Percentiles rank a stretch among this genome's conserved stretches.
Evolutionary conservation across 2,113 vertebrate genomes (phyloP).

Genomic region (Helogale parvula): DNA sequence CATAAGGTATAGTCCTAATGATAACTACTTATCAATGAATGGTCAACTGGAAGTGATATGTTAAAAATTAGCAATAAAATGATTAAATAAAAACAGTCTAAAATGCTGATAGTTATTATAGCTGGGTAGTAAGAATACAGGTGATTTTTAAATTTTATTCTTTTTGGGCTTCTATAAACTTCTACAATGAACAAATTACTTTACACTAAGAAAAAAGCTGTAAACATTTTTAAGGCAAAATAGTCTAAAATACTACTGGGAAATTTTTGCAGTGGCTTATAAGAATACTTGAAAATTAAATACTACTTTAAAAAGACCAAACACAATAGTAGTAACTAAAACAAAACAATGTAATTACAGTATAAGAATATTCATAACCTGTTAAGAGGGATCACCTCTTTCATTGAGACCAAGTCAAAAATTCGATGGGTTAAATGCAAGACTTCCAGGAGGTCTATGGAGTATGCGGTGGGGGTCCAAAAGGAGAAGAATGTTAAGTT

Average conservation of each 20-base stretch:
- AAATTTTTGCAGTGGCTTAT: not conserved
- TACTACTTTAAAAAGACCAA: not conserved
- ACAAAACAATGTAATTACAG: not conserved
- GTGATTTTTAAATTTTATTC: conserved; percentile 22
- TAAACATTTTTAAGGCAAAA: conserved; percentile 35
- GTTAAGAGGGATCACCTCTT: not conserved
- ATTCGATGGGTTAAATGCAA: not conserved
- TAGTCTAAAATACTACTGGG: not conserved
- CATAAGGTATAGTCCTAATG: not conserved
- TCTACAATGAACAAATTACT: not conserved
- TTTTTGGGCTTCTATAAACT: not conserved
- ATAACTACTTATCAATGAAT: not conserved
- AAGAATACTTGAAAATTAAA: not conserved
- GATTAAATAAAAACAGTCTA: not conserved
- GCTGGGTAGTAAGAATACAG: not conserved
- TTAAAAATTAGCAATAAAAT: conserved; percentile 36
- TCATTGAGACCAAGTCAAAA: not conserved
- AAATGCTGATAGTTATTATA: not conserved
- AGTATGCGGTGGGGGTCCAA: not conserved
- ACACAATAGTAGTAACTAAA: not conserved
- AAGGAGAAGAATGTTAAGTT: not conserved
- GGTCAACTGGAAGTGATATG: not conserved
- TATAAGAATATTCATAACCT: not conserved
- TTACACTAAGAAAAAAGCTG: not conserved
- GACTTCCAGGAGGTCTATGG: not conserved